Base-by-base conservation (phyloP, 2,113 vertebrate genomes). In the Perca flavescens region DNA sequence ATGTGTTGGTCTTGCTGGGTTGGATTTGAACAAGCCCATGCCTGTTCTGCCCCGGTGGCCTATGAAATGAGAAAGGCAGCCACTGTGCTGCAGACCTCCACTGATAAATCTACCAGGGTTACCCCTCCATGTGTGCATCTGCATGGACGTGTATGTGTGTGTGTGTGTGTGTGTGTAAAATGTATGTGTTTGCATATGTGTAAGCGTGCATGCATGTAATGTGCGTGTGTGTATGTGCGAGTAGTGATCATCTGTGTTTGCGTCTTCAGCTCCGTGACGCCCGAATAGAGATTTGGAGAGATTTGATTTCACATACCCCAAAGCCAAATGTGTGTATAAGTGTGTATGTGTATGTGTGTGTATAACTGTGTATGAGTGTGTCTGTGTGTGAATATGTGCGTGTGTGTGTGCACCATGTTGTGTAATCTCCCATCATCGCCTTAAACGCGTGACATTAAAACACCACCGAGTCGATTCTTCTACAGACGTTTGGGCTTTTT, bases 21-120 rank as follows among this genome's bases (percentile, higher is more conserved):
- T 96, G 95, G 94, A 95, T 96, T 96, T 96, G 95, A 96, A 96
- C 95, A 96, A 96, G 95, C 95, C 87, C 91, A 93, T 93, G 94
- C 93, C 95, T 96, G 95, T 96, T 96, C 95, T 96, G 95, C 95
- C 95, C 93, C 95, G 95, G 94, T 96, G 95, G 95, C 95, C 95
- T 96, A 96, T 96, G 95, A 96, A 96, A 96, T 96, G 94, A 96
- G 95, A 96, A 96, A 96, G 94, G 95, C 95, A 96, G 95, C 94
- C 95, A 96, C 95, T 96, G 95, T 96, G 95, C 93, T 96, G 92
- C 94, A 94, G 93, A 95, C 93, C 94, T 94, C 92, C 93, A 91
- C 95, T 95, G 94, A 96, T 94, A 94, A 94, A 94, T 94, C 93
- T 94, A 93, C 83, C 90, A 93, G 94, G 93, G 91, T 93, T 91